Evolutionary conservation across 2,888 invertebrate species (phyloP), one percentile per base, ranked within the genome.

Genomic region (Venustoraphidia nigricollis): DNA sequence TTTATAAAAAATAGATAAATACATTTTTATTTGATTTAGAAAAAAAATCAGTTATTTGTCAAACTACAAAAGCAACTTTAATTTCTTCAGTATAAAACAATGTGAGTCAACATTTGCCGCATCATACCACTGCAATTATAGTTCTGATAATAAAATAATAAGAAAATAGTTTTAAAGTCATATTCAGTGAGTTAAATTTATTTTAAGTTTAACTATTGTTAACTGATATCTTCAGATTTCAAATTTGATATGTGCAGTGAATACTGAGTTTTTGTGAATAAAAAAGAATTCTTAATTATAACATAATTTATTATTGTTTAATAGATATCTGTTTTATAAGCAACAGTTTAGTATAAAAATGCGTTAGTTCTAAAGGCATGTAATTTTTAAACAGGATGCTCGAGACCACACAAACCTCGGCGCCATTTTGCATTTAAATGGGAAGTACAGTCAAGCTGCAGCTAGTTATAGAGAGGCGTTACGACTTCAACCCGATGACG

Each of bases 331-430:
- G 17, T 17, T 17, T 17, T 17, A 17, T 17, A 17, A 17, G 4
- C 17, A 17, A 17, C 17, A 17, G 17, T 17, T 17, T 17, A 3
- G 17, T 14, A 47, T 47, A 27, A 41, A 11, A 14, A 14, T 14
- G 17, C 42, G 36, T 10, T 34, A 11, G n/a, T 49, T 48, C 37
- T 45, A 34, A 36, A 41, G 41, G 35, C 2, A 36, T 10, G 10
- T 34, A 45, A 50, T 27, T 27, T 27, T 27, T 6, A 27, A 27
- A 27, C 59, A 90, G 81, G 89, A 92, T 61, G 85, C 93, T 0
- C 80, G 89, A 55, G 87, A 90, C 50, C 91, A 93, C 68, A 91
- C 93, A 60, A 95, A 96, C 67, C 75, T 94, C 49, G 96, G 95
- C 27, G 95, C 95, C 50, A 95, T 96, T 62, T 73, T 93, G 50